Evolutionary conservation across 2,797 vertebrate species (phyloP).

Genomic region (Graptemys geographica): DNA sequence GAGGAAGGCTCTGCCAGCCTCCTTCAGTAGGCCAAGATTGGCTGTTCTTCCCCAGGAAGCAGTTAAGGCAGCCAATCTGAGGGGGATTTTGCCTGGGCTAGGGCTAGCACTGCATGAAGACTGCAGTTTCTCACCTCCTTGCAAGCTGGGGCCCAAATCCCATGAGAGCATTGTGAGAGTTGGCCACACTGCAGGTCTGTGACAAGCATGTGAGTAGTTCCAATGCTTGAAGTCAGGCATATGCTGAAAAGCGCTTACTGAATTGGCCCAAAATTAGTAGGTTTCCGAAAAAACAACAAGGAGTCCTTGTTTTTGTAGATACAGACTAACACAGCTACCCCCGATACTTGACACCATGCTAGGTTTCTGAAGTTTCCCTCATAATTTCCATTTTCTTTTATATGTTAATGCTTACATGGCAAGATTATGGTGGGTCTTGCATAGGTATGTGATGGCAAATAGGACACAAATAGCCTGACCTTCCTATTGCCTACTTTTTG

Average conservation of each 20-base stretch:
- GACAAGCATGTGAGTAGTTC: neutral
- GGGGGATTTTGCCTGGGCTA: neutral
- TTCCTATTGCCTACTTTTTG: neutral
- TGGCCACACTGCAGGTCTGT: neutral
- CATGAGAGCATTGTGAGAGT: neutral
- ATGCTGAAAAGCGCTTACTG: neutral
- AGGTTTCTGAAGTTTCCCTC: too few species aligned
- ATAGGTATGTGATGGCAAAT: neutral
- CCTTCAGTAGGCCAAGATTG: neutral
- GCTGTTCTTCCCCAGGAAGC: too few species aligned
- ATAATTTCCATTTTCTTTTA: neutral
- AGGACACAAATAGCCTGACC: neutral
- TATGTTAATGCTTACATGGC: too few species aligned
- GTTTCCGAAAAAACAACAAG: too few species aligned
- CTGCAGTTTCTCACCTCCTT: neutral
- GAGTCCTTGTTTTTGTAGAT: too few species aligned
- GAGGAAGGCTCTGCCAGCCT: neutral
- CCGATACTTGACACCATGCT: too few species aligned
- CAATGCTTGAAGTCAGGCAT: neutral
- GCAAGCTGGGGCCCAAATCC: neutral
- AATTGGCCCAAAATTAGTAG: neutral
- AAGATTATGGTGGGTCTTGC: neutral
- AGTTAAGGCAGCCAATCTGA: neutral
- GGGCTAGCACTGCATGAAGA: neutral
- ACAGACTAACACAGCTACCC: too few species aligned